Conservation (phyloP, 2,888 invertebrate genomes). For the Agrypnus murinus region DNA sequence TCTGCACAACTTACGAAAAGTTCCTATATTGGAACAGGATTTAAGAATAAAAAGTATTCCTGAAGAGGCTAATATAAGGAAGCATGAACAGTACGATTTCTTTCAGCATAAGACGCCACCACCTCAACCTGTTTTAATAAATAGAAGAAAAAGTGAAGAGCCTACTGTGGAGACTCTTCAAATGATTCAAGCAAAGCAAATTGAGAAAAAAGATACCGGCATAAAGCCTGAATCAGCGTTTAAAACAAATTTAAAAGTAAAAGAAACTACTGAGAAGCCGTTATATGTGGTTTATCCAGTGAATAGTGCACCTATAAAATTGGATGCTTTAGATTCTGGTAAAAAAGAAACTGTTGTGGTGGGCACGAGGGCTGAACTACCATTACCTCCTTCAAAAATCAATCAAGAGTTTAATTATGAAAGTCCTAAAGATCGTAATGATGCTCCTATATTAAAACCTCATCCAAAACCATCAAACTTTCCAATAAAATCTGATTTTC, state of each 20-base stretch:
- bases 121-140: slow-evolving; percentile 71
- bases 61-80: slow-evolving; percentile 60
- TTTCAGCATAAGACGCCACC: slow-evolving; percentile 67
- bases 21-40: slow-evolving; percentile 68
- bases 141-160: slow-evolving; percentile 68
- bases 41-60: slow-evolving; percentile 50
- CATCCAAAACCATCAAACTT: slow-evolving; percentile 65
- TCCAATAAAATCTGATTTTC: slow-evolving; percentile 76
- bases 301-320: slow-evolving; percentile 73
- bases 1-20: slow-evolving; percentile 72
- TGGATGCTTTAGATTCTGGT: slow-evolving; percentile 68
- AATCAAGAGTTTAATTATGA: slow-evolving; percentile 56
- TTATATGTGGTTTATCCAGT: slow-evolving; percentile 78
- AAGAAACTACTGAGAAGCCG: slow-evolving; percentile 66
- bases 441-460: slow-evolving; percentile 70
- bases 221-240: slow-evolving; percentile 61
- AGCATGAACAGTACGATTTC: slow-evolving; percentile 62
- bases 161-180: slow-evolving; percentile 79
- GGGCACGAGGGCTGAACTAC: slow-evolving; percentile 74
- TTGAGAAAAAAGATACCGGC: slow-evolving; percentile 66
- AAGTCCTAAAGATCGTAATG: slow-evolving; percentile 62
- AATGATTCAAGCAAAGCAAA: slow-evolving; percentile 78
- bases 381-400: slow-evolving; percentile 66
- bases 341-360: slow-evolving; percentile 74
- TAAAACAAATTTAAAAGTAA: slow-evolving; percentile 47